Base-by-base conservation (phyloP, 1,140 invertebrate genomes). In the Tetragnatha versicolor region DNA sequence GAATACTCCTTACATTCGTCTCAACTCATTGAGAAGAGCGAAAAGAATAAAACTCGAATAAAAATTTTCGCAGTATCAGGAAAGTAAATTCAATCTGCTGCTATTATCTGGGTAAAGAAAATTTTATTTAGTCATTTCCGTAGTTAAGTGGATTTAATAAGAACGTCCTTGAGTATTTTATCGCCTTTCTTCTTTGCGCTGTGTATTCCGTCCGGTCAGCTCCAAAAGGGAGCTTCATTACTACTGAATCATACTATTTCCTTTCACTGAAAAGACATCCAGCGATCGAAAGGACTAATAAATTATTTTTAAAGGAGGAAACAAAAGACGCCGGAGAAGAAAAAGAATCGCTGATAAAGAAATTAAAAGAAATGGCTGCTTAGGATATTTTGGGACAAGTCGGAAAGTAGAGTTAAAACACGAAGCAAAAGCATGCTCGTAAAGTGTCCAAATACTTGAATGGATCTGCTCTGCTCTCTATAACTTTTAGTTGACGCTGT, bases 51-150 rank as follows among this genome's bases (percentile, higher is more conserved):
- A 29, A 14, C 9, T 12, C 5, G 60, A 63, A 39, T 58, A 63
- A 63, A 63, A 63, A 63, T 63, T 63, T 63, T n/a, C 60, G 60
- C 33, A 20, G 35, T 53, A 75, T 75, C 58, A 63, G 58, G 72
- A 63, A 75, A 75, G 58, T 61, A 55, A 63, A 75, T 75, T 75
- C 51, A 75, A 75, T 75, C 55, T 75, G 10, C 20, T 45, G 58
- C 55, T 31, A 63, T 75, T 75, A 75, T 75, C 53, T 63, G 53
- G 42, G 27, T 60, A 49, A 63, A 39, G 53, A 75, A 75, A 75
- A 75, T 75, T 75, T 75, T 75, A 75, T 75, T 75, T 75, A 49
- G 72, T 63, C 72, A 63, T 75, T 75, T 75, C 58, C 72, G 72
- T 51, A 75, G 55, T 75, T 63, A 75, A 75, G 72, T 75, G 58